Percentiles rank a stretch among this genome's conserved stretches.
Conservation (phyloP, 2,888 invertebrate species). For the Onchidella celtica region DNA sequence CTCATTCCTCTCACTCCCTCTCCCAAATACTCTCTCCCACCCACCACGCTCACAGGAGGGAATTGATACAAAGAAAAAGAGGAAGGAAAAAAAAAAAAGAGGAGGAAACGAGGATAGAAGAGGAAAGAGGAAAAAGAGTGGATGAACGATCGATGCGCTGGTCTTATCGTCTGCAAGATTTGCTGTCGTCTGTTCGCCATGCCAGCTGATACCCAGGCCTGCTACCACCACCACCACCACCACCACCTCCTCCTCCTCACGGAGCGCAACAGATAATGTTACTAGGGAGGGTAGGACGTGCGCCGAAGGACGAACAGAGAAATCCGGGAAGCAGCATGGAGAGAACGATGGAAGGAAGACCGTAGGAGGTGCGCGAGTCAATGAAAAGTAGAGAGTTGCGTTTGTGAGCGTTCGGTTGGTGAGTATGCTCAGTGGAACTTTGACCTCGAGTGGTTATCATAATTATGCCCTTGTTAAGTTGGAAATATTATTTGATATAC, state of each 20-base stretch:
- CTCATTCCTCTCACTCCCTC: no score
- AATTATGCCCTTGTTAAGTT: no score
- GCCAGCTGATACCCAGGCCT: slow-evolving; percentile 19
- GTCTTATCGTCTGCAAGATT: slow-evolving; percentile 46
- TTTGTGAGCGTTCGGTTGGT: no score
- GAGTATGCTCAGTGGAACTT: no score
- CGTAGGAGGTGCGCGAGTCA: no score
- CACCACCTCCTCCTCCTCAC: background rate
- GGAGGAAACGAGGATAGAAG: background rate
- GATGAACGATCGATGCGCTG: slow-evolving; percentile 8
- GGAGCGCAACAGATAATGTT: background rate
- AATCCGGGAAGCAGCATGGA: no score
- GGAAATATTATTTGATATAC: no score
- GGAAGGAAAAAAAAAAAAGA: background rate
- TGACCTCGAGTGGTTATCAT: no score
- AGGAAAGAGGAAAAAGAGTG: background rate
- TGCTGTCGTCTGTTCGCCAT: slow-evolving; percentile 27
- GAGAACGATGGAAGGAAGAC: background rate
- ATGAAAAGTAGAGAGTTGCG: no score
- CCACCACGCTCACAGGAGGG: no score
- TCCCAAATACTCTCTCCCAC: no score
- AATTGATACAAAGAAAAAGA: background rate
- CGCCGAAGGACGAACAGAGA: no score
- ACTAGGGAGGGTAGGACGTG: background rate
- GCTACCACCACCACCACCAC: background rate